Percentiles rank a stretch among this genome's conserved stretches.
Evolutionary conservation across 2,113 vertebrate genomes (phyloP).

Genomic region (Pseudois nayaur): DNA sequence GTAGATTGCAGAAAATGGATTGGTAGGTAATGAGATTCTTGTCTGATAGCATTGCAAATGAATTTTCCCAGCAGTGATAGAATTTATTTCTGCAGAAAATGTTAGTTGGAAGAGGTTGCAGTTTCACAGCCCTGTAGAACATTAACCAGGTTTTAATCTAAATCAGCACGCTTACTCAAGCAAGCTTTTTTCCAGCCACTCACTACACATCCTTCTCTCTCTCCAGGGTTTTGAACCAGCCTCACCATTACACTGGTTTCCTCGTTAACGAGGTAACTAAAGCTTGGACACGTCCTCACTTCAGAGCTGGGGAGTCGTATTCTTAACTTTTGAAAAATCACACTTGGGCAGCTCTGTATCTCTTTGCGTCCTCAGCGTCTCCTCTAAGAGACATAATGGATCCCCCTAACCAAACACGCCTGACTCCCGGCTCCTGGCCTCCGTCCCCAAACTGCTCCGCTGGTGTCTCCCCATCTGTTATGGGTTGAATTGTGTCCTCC

Average conservation of each 20-base stretch:
- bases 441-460: neutral
- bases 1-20: neutral
- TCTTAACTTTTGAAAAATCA: neutral
- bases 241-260: neutral
- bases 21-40: neutral
- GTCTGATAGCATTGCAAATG: neutral
- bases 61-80: neutral
- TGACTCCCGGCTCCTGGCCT: neutral
- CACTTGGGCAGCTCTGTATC: neutral
- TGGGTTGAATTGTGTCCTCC: neutral
- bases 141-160: neutral
- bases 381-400: fast-evolving
- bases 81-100: neutral
- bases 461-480: neutral
- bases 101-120: neutral
- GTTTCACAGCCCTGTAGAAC: neutral
- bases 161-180: neutral
- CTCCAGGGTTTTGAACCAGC: neutral
- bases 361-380: neutral
- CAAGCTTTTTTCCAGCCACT: neutral
- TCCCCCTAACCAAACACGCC: neutral
- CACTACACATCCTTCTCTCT: neutral
- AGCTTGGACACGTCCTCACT: neutral
- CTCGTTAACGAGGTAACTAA: neutral
- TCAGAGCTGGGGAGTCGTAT: neutral